Base-by-base conservation (phyloP, 1,140 invertebrate species). In the Nautilus pompilius region DNA sequence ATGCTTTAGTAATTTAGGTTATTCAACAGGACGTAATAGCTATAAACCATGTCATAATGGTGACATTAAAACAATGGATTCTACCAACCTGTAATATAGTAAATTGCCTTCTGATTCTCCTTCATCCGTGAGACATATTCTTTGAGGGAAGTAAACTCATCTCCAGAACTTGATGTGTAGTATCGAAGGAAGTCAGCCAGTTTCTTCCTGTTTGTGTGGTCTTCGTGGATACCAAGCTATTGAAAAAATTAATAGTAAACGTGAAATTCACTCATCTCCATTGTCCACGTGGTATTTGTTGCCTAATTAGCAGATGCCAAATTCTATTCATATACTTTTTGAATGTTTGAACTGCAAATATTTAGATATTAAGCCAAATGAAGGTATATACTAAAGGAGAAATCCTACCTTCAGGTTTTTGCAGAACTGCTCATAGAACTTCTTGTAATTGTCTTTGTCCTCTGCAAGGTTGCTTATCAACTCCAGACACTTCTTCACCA, bases 51-150 rank as follows among this genome's bases (percentile, higher is more conserved):
- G n/a, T n/a, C n/a, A n/a, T n/a, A n/a, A n/a, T n/a, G n/a, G 8
- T n/a, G 8, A 10, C 8, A 41, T 41, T 10, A 10, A n/a, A 8
- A 10, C 8, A 41, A 10, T 8, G n/a, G n/a, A 17, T 20, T 17
- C 30, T 45, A 67, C 66, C 95, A 77, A 95, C 49, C 49, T 98
- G n/a, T 98, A 82, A 99, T 98, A 87, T 92, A 99, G 85, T 99
- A 99, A 74, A 99, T 96, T 84, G 91, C 89, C 78, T 97, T 98
- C 84, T 99, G 97, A 84, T 90, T 96, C 69, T 95, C 92, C 87
- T 99, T 99, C 95, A 99, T 99, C 68, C 97, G 88, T 20, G 90
- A 91, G 10, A 98, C 93, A 79, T 99, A 99, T 33, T 99, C 96
- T 76, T 96, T 93, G 26, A 99, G 83, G 1, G 93, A 94, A 84